Conservation (phyloP, 2,797 vertebrate species). For the Potorous gilbertii region DNA sequence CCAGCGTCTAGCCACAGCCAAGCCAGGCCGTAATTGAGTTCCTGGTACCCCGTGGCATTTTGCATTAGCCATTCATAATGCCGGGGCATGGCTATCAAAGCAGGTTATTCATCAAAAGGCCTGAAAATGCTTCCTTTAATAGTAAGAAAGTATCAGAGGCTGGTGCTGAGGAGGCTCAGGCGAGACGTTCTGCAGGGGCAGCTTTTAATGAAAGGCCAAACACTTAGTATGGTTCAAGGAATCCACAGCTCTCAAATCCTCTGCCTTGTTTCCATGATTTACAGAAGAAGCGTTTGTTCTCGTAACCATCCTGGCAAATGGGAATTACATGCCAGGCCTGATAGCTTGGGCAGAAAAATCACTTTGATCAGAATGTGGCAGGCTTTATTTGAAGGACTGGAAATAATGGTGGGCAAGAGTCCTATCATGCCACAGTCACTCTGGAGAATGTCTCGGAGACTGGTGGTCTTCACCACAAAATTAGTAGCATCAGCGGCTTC, state of each 20-base stretch:
- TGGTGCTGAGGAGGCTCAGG: background rate
- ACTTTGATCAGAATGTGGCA: background rate
- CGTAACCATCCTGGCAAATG: background rate
- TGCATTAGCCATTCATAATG: background rate
- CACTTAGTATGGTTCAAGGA: slow-evolving; percentile 40
- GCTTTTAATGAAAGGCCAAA: slow-evolving; percentile 53
- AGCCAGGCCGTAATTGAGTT: background rate
- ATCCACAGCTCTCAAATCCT: slow-evolving; percentile 3
- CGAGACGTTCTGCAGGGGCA: background rate
- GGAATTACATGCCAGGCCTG: slow-evolving; percentile 3
- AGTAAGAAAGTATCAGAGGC: background rate
- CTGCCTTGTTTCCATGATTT: slow-evolving; percentile 52
- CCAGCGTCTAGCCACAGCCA: background rate
- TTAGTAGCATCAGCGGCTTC: too few species aligned
- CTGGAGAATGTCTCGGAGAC: background rate
- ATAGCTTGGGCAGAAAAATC: slow-evolving; percentile 11
- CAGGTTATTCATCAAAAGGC: background rate
- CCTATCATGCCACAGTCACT: background rate
- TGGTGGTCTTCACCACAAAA: background rate
- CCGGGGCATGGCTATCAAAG: background rate
- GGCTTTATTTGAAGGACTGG: background rate
- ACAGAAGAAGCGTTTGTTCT: slow-evolving; percentile 6
- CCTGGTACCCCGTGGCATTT: background rate
- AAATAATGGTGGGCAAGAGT: background rate
- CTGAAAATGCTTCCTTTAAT: slow-evolving; percentile 50